Base-by-base conservation (phyloP, 2,888 invertebrate genomes). In the Polia nebulosa region DNA sequence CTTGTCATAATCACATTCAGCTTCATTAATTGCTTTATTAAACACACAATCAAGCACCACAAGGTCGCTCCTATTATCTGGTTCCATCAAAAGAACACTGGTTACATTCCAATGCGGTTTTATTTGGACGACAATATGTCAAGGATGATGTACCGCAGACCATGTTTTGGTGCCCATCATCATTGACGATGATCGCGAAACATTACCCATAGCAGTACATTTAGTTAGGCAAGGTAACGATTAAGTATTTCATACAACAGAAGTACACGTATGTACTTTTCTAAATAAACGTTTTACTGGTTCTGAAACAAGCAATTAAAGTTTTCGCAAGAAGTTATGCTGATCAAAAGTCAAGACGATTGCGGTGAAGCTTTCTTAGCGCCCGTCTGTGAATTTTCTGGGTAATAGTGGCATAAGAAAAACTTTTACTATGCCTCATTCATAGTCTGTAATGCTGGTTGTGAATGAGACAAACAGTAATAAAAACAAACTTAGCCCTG, bases 111-210 rank as follows among this genome's bases (percentile, higher is more conserved):
- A 63, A 51, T 47, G 75, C 25, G 25, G 70, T 32, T 76, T 49
- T 36, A 68, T 55, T 70, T 39, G 13, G 41, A 63, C 13, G 59
- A 70, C 29, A 22, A 60, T 63, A 70, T 64, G 71, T 71, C 76
- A 75, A 76, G 64, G 75, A 57, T 76, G 47, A 29, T 27, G 22
- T 22, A 45, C 53, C 44, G 20, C n/a, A 52, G 55, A 59, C 15
- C 34, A 70, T 51, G 32, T 44, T 36, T 34, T 36, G 15, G 45
- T 15, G n/a, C 58, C 7, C 13, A 15, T 17, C 29, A 56, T 56
- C 27, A 56, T 51, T 39, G 3, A 47, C 13, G 69, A 17, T 44
- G 5, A 39, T 41, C 47, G 44, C 25, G 36, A 59, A 44, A 51
- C 17, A n/a, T n/a, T 2, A 32, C 15, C n/a, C n/a, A n/a, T 7